These are phyloP conservation scores for Carcharodon carcharias DNA, from an alignment of 2,797 vertebrate genomes.

Conservation along the genomic window DNA sequence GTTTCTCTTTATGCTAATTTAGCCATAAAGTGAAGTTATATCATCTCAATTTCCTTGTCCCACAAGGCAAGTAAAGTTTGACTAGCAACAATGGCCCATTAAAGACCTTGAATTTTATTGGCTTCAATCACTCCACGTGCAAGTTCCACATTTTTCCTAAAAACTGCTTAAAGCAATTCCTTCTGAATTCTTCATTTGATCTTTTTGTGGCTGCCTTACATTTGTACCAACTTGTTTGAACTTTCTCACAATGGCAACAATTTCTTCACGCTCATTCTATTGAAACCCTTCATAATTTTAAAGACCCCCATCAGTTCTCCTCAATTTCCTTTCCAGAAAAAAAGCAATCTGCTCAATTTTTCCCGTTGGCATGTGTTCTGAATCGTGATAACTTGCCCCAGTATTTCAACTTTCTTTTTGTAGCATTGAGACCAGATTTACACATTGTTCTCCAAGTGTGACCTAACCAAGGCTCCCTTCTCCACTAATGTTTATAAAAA, in stretches of 20 bases:
- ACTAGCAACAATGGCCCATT: neutral
- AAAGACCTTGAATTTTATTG: neutral
- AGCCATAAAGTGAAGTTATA: neutral
- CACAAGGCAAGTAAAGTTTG: neutral
- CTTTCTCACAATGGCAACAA: neutral
- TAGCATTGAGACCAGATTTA: neutral
- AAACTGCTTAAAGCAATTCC: neutral
- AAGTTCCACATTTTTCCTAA: neutral
- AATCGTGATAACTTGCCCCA: neutral
- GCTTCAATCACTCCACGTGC: neutral
- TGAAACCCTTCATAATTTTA: neutral
- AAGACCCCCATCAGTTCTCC: neutral
- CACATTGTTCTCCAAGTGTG: neutral
- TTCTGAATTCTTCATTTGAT: neutral
- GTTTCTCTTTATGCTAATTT: no score
- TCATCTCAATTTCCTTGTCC: neutral
- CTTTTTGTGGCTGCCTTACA: neutral
- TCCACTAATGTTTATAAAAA: constrained; percentile 16
- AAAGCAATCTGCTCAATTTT: neutral
- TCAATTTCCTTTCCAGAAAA: neutral
- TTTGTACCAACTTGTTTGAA: neutral
- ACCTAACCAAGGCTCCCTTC: neutral
- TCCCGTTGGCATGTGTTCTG: neutral
- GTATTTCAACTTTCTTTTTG: neutral
- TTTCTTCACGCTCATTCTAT: neutral